Evolutionary conservation across 2,797 vertebrate genomes (phyloP), one percentile per base, ranked within the genome.

Genomic region (Peromyscus melanophrys): DNA sequence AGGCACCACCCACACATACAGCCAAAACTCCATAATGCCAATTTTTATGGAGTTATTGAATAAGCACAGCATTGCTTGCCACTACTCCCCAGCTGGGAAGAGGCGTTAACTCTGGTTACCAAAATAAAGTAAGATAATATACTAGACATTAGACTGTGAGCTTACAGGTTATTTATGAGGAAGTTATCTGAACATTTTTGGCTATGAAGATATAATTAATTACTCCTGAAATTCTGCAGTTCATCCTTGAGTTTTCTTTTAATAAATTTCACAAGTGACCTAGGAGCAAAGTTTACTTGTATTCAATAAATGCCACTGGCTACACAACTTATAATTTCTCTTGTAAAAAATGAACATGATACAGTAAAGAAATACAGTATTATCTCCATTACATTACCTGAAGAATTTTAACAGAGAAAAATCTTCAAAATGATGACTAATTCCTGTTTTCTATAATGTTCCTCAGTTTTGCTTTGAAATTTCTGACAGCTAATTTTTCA

Each of bases 401-500:
- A 93, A 93, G 43, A 89, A 92, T 80, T 82, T 69, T 83, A 91
- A 92, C 21, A 55, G 52, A 88, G 59, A 80, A 94, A 97, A 85
- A 43, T 59, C 12, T 95, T 88, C 83, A 82, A 61, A 77, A 90
- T 49, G n/a, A 29, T 77, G 46, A 92, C 73, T 96, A 89, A 96
- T 95, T 96, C 9, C 31, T 86, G 57, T 85, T 81, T 91, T 98
- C 85, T 83, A 65, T 78, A 52, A 25, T 85, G 59, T 92, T 92
- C 49, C 93, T 23, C 63, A 84, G 40, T 93, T 49, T 92, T 94
- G 46, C 43, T 91, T 94, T 97, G 96, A 96, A 97, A 89, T 96
- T 92, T 95, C 82, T 96, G 90, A 95, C 65, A 91, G 92, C 17
- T 95, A 92, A 86, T 93, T 94, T 97, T 97, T 97, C 77, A 93